Evolutionary conservation across 2,797 vertebrate genomes (phyloP), one percentile per base, ranked within the genome.

Genomic region (Cossypha caffra): DNA sequence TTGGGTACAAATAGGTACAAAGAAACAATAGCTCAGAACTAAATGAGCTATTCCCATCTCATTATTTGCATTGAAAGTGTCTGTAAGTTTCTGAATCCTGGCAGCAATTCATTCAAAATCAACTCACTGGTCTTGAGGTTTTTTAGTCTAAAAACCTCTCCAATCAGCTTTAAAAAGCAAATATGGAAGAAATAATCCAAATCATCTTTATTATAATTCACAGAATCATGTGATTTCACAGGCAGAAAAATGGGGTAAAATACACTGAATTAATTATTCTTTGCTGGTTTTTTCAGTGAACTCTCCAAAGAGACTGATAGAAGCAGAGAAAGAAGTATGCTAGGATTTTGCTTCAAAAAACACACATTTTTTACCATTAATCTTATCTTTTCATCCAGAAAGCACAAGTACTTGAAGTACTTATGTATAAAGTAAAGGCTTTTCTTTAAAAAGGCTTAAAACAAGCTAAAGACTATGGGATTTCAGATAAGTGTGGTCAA

Each of bases 41-140:
- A 81, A 86, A 57, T 50, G 7, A n/a, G n/a, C n/a, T n/a, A n/a
- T 85, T 88, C 10, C 21, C 12, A 35, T 78, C 42, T 81, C 54
- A 52, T 47, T 42, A 43, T 79, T 59, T 83, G 26, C 57, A 67
- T 31, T 87, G 25, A 50, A 86, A 88, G 16, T 4, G 3, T 59
- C 42, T 64, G 24, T 19, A 62, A n/a, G 48, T 71, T 91, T 59
- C 82, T 16, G n/a, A 80, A 69, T 61, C 67, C 8, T 74, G 50
- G 68, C 37, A 92, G 51, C 29, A 88, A 50, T 26, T 10, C 63
- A 43, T 66, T 74, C 31, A 67, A 68, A 81, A 71, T 59, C 45
- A 42, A 42, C 3, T 8, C 47, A 48, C 10, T n/a, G 5, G 8
- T 62, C 24, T 40, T n/a, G 9, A n/a, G 11, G 0, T 2, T 48